Evolutionary conservation across 2,888 invertebrate species (phyloP), one percentile per base, ranked within the genome.

Genomic region (Allygus modestus): DNA sequence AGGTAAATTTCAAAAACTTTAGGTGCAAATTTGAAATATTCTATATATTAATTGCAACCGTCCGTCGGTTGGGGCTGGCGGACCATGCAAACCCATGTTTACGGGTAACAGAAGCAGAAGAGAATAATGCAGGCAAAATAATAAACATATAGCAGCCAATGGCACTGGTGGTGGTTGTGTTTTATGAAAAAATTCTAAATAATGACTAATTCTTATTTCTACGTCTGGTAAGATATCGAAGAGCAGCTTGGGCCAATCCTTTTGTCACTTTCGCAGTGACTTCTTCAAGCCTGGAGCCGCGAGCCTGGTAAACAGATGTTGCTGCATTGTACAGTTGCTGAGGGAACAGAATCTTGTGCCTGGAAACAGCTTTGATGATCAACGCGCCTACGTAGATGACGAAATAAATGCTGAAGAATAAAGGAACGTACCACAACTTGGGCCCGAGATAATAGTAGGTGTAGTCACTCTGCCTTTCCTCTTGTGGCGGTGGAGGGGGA

Each of bases 401-500:
- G 87, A 91, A 91, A 86, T 91, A 95, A 17, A 95, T 94, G 89
- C 95, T 95, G 89, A 95, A 95, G 89, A 95, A 95, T 69, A 95
- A 90, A 0, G 95, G 95, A 86, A 95, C 91, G 89, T 95, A 95
- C 92, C 95, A 95, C 46, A 95, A 90, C 88, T 95, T 95, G 87
- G 94, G 93, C 1, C 95, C 95, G 85, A 95, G 91, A 88, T 94
- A 95, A 88, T 95, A 95, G 89, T 95, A 95, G 89, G 95, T 95
- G 91, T 94, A 95, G 90, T 77, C 89, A 90, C 88, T 89, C 90
- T 84, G 87, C 79, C 75, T 86, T 37, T 77, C 87, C 43, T 83
- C 85, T 85, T 37, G 84, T 73, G 54, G 82, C 58, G 23, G 73
- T 17, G 51, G 51, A 28, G 58, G 31, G 2, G 77, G 51, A 17